These are phyloP conservation scores for Neosilurus hyrtlii DNA, from an alignment of 2,797 vertebrate genomes.

Conservation along the genomic window DNA sequence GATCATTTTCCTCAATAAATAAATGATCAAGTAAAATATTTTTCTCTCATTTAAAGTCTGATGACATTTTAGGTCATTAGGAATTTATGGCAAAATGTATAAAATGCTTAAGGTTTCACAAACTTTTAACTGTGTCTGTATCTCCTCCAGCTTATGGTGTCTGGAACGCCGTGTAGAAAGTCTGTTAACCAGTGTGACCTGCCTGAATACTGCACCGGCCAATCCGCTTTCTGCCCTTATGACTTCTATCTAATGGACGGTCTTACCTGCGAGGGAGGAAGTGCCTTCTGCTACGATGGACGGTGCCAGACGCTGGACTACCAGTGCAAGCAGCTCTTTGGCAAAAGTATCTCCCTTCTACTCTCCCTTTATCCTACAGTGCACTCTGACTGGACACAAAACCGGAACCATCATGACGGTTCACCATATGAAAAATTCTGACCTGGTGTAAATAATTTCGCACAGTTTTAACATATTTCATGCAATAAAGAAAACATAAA, in stretches of 20 bases:
- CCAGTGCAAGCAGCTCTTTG: conserved; percentile 81
- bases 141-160: conserved; percentile 73
- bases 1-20: no score
- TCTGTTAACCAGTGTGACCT: conserved; percentile 78
- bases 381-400: neutral
- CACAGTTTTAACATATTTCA: neutral
- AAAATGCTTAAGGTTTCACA: no score
- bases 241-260: conserved; percentile 83
- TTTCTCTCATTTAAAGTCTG: no score
- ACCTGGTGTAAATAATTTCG: neutral
- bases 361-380: neutral
- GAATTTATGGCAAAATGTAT: no score
- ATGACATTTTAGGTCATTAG: no score
- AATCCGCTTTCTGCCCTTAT: conserved; percentile 69
- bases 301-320: conserved; percentile 76
- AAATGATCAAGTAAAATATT: no score
- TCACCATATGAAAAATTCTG: neutral
- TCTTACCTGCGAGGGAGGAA: conserved; percentile 65
- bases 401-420: no score
- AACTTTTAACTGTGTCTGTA: neutral
- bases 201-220: conserved; percentile 81
- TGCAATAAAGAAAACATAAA: no score
- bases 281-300: conserved; percentile 84
- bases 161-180: conserved; percentile 74
- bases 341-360: conserved; percentile 65